Evolutionary conservation across 2,888 invertebrate genomes (phyloP).

Genomic region (Ernsta delagoae): DNA sequence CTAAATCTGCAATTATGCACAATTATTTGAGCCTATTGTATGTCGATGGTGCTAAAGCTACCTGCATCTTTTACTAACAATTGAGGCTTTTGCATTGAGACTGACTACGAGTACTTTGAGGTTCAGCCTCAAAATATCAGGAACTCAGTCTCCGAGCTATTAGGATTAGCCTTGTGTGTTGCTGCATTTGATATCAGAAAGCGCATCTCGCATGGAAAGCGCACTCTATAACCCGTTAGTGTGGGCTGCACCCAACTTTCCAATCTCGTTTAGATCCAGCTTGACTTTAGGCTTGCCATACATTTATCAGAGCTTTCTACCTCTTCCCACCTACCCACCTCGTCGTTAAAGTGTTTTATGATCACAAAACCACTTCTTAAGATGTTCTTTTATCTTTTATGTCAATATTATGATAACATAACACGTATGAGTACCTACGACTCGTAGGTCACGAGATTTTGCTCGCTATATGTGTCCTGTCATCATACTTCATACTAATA

Average conservation of each 20-base stretch:
- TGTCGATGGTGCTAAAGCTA: slow-evolving; percentile 24
- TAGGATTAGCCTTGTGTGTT: slow-evolving; percentile 57
- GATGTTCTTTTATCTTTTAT: slow-evolving; percentile 17
- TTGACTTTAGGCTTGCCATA: slow-evolving; percentile 49
- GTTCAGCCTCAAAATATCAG: not conserved
- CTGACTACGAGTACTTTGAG: slow-evolving; percentile 10
- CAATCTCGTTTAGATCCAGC: slow-evolving; percentile 63
- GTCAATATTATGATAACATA: not conserved
- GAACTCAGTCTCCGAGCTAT: slow-evolving; percentile 37
- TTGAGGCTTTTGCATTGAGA: slow-evolving; percentile 11
- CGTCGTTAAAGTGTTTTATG: slow-evolving; percentile 27
- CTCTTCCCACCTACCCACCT: slow-evolving; percentile 32
- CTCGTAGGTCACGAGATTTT: not conserved
- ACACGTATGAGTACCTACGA: not conserved
- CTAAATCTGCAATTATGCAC: not conserved
- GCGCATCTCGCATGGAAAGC: slow-evolving; percentile 74
- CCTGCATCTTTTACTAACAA: slow-evolving; percentile 28
- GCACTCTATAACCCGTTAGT: slow-evolving; percentile 62
- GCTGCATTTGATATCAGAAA: slow-evolving; percentile 66
- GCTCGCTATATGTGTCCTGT: not conserved
- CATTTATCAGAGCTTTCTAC: slow-evolving; percentile 73
- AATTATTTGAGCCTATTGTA: slow-evolving; percentile 17
- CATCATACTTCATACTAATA: too few species aligned
- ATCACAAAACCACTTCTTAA: slow-evolving; percentile 16
- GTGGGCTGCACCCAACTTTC: slow-evolving; percentile 72